Conservation (phyloP, 35 echinoderm and acorn worm species). For the Anneissia japonica region DNA sequence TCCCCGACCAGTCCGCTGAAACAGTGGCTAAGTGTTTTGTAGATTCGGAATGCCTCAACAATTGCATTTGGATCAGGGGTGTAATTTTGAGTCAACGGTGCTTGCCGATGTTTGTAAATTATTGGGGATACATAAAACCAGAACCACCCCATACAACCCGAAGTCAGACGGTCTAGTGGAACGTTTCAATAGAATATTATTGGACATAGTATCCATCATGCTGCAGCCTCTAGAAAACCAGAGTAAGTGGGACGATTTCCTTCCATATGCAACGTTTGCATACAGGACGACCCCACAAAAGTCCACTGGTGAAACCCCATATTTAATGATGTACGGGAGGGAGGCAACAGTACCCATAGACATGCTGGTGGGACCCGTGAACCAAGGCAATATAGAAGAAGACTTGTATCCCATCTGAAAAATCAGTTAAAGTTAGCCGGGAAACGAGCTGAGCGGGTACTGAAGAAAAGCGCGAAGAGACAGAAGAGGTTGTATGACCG, state of each 20-base stretch:
- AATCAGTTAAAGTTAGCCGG: not conserved
- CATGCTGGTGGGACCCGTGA: not conserved
- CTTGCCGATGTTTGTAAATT: constrained; percentile 22
- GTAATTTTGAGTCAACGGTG: constrained; percentile 22
- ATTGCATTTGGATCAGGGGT: constrained; percentile 34
- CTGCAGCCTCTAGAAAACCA: no score
- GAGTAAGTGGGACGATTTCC: constrained; percentile 14
- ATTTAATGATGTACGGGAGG: constrained; percentile 39
- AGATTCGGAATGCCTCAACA: constrained; percentile 15
- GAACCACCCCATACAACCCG: constrained; percentile 34
- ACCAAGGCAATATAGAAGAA: not conserved
- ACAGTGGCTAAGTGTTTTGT: constrained; percentile 6
- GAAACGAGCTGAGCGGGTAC: not conserved
- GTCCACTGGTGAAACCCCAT: constrained; percentile 18
- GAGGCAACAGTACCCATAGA: constrained; percentile 21
- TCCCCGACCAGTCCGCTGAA: constrained; percentile 28
- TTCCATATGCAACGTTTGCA: constrained; percentile 21
- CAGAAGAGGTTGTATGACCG: constrained; percentile 33
- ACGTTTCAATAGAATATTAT: not conserved
- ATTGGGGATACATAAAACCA: constrained; percentile 14
- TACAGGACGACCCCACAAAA: constrained; percentile 18
- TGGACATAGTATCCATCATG: not conserved
- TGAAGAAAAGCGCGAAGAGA: not conserved
- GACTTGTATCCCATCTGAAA: constrained; percentile 8
- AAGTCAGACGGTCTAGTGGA: not conserved